Base-by-base conservation (phyloP, 2,797 vertebrate species). In the Artibeus lituratus region DNA sequence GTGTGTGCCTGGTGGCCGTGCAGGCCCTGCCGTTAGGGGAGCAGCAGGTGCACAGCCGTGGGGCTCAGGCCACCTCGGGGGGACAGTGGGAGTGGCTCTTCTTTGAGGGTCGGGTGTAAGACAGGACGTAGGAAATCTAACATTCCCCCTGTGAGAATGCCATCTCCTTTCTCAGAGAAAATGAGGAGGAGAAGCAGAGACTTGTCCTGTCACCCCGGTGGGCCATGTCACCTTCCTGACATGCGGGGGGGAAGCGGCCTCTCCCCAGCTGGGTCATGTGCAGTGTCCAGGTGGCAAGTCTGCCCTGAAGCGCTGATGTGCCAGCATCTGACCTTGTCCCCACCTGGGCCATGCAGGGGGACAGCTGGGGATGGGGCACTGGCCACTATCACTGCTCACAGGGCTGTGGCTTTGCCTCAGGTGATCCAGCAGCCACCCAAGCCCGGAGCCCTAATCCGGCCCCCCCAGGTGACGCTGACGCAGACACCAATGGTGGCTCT, bases 401-500 rank as follows among this genome's bases (percentile, higher is more conserved):
- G 29, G 51, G 44, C 7, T 7, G 16, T 37, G 35, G 53, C 87
- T 94, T 51, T 97, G 24, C 91, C 88, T 53, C 96, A 99, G 99
- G 99, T 99, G 96, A 99, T 99, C 97, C 99, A 99, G 84, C 99
- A 99, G 97, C 97, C 99, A 97, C 99, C 99, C 94, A 99, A 99
- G 98, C 99, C 99, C 86, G 99, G 99, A 97, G 94, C 99, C 1
- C 98, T 99, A 96, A 98, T 99, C 98, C 99, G 99, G 98, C 99
- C 99, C 87, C 99, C 99, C 65, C 99, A 99, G 98, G 99, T 99
- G 96, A 99, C 99, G 0, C 96, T 99, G 98, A 99, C 99, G 24
- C 98, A 99, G 84, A 99, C 99, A 12, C 99, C 99, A n/a, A 99
- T 99, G 99, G 99, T 99, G 91, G 98, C 99, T 0, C 97, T 99